Base-by-base conservation (phyloP, 2,888 invertebrate species). In the Dasysyrphus albostriatus region DNA sequence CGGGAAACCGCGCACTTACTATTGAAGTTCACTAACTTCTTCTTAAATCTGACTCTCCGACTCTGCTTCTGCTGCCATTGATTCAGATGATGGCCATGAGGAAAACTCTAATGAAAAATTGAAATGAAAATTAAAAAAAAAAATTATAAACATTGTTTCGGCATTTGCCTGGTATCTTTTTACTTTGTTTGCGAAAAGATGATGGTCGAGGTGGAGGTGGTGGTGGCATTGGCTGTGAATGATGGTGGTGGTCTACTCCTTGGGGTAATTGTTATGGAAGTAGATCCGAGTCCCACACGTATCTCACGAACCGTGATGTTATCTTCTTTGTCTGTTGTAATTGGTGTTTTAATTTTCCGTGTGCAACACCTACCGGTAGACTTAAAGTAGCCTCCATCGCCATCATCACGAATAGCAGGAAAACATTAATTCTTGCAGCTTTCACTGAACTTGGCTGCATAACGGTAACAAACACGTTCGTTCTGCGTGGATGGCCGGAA, bases 11-110 rank as follows among this genome's bases (percentile, higher is more conserved):
- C 9, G 44, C 58, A 2, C 10, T 37, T 51, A 47, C 63, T 19
- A 76, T 73, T 65, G 83, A 83, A 79, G 87, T 87, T 87, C 87
- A 87, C 78, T 87, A 83, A 87, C 84, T 73, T 81, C 84, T 73
- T 54, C 58, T 42, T 32, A 59, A 32, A 54, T 54, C 54, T 54
- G 32, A 44, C 56, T 58, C 69, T 37, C 16, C 37, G 16, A 58
- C 58, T 16, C 37, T 37, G 58, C 34, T 34, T 34, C 61, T 42
- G 42, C 61, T 42, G 29, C 16, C 39, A 44, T 63, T 54, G 37
- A 39, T 16, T 42, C 69, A 19, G 12, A 69, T 69, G 54, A 69
- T 69, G 67, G 84, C 65, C 59, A 63, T 24, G 49, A 72, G 75
- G 78, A 78, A 72, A 75, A 78, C 83, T 82, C 78, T 72, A 79